phyloP scores from a whole-genome alignment of 2,797 vertebrate species.

The Botia kubotai region DNA sequence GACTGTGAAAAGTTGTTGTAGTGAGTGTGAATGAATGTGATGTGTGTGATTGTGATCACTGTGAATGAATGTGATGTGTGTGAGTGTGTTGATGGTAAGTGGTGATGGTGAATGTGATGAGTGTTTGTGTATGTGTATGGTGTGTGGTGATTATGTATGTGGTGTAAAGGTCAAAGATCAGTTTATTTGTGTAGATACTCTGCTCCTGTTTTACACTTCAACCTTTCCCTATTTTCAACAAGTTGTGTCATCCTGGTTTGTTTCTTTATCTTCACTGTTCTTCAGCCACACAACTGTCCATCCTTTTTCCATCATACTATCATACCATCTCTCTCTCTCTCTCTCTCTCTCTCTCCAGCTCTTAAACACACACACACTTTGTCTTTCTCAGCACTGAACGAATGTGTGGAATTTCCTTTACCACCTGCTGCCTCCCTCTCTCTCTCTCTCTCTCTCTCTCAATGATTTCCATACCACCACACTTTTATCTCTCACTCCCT shows the following conservation, averaged over 20 bases:
- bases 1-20: no score
- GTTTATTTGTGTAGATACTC: background rate
- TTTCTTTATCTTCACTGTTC: conserved; percentile 2
- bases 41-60: no score
- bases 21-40: no score
- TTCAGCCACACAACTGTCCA: background rate
- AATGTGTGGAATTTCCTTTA: conserved; percentile 36
- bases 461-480: background rate
- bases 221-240: conserved; percentile 16
- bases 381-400: conserved; percentile 18
- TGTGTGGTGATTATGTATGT: conserved; percentile 40
- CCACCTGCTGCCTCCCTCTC: background rate
- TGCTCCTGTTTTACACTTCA: conserved; percentile 34
- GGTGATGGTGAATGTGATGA: no score
- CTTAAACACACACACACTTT: background rate
- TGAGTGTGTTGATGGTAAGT: no score
- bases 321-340: background rate
- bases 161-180: conserved; percentile 52
- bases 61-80: no score
- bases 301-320: conserved; percentile 4
- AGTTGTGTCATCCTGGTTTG: background rate
- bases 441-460: background rate
- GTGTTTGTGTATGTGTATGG: no score
- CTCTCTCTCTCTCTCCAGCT: background rate
- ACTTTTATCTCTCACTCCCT: conserved; percentile 64